Evolutionary conservation across 2,888 invertebrate genomes (phyloP).

Genomic region (Papilio protenor): DNA sequence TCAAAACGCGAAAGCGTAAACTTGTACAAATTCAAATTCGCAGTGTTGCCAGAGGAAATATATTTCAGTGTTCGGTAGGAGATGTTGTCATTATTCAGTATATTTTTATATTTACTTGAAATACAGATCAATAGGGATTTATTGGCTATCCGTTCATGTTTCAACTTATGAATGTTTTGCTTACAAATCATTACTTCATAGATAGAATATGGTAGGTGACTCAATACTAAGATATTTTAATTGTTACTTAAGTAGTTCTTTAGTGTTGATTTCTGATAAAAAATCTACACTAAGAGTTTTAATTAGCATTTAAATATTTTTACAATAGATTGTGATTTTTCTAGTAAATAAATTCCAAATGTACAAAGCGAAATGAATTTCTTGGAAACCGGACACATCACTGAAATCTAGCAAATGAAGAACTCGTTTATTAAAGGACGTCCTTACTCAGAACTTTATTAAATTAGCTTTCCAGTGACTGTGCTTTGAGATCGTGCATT

Average conservation of each 20-base stretch:
- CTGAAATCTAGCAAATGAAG: neutral
- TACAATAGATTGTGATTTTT: too few species aligned
- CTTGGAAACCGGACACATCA: neutral
- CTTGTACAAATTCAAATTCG: neutral
- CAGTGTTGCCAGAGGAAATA: conserved; percentile 8
- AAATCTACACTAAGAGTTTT: too few species aligned
- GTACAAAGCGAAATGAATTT: neutral
- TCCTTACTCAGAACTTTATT: conserved; percentile 5
- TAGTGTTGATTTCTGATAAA: too few species aligned
- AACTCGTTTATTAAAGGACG: neutral
- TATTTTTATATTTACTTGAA: neutral
- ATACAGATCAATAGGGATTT: neutral
- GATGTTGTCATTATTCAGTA: neutral
- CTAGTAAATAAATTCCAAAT: neutral
- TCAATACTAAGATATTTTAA: too few species aligned
- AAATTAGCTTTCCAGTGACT: neutral
- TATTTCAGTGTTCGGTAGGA: neutral
- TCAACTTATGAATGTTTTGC: too few species aligned
- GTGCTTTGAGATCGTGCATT: conserved; percentile 6
- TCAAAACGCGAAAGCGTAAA: neutral
- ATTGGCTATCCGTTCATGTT: neutral
- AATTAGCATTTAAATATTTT: too few species aligned
- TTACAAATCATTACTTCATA: too few species aligned
- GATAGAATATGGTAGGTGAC: too few species aligned
- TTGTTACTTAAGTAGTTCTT: too few species aligned